Evolutionary conservation across 2,113 vertebrate species (phyloP).

Genomic region (Gallinago jamesoni): DNA sequence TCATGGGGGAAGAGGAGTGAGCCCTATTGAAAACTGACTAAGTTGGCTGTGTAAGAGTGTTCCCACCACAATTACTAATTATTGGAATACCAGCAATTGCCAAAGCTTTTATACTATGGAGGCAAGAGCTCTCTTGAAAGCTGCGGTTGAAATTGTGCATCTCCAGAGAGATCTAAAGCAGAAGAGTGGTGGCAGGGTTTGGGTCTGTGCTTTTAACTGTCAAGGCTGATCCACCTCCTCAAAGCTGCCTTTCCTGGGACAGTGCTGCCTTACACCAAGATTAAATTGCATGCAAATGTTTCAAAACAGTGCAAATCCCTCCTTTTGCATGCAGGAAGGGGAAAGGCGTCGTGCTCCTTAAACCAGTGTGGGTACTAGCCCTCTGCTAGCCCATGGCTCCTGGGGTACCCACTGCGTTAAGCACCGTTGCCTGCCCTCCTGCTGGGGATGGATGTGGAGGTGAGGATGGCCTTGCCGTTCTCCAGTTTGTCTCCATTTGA

Average conservation of each 20-base stretch:
- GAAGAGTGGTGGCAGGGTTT: background rate
- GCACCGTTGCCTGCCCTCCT: background rate
- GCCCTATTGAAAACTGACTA: background rate
- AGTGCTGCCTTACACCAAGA: background rate
- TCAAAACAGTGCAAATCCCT: background rate
- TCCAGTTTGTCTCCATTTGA: background rate
- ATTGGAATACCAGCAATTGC: background rate
- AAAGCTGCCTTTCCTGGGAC: background rate
- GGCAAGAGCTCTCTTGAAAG: background rate
- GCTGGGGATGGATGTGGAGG: accelerated
- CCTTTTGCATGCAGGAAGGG: background rate
- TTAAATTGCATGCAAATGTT: background rate
- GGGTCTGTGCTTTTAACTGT: background rate
- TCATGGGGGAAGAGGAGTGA: background rate
- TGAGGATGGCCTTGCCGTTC: background rate
- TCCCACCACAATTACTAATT: background rate
- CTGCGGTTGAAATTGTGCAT: background rate
- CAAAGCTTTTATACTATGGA: background rate
- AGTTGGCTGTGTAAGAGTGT: background rate
- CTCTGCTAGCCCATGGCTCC: background rate
- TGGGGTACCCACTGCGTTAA: accelerated
- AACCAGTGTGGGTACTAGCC: background rate
- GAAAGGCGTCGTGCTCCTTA: background rate
- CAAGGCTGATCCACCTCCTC: background rate
- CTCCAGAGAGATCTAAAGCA: background rate